Percentiles rank a stretch among this genome's conserved stretches.
Evolutionary conservation across 2,797 vertebrate species (phyloP).

Genomic region (Agapornis canus): DNA sequence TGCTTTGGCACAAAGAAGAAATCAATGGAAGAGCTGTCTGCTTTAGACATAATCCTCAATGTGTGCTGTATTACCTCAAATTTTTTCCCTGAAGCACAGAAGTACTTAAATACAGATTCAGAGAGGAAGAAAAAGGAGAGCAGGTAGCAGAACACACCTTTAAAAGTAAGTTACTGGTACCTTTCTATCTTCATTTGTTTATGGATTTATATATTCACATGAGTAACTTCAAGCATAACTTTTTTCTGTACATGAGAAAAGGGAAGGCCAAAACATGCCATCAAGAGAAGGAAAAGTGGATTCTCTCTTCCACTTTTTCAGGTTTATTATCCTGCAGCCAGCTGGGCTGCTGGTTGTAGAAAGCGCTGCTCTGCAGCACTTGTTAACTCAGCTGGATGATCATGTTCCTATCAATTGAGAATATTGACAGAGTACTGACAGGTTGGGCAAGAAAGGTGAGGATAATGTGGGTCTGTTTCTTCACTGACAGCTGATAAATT

Average conservation of each 20-base stretch:
- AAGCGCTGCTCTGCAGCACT: background rate
- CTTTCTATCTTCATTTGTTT: background rate
- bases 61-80: background rate
- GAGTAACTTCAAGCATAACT: background rate
- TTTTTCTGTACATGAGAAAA: background rate
- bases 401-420: background rate
- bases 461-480: accelerated
- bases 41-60: background rate
- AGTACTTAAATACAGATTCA: background rate
- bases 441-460: background rate
- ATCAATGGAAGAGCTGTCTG: background rate
- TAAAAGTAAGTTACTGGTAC: background rate
- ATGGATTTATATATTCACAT: background rate
- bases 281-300: background rate
- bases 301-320: background rate
- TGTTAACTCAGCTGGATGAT: background rate
- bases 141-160: background rate
- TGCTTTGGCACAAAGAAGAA: background rate
- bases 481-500: background rate
- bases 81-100: background rate
- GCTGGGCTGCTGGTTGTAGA: background rate
- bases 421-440: background rate
- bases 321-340: background rate
- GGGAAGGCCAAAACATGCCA: background rate
- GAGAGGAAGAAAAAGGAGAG: background rate